These are phyloP conservation scores for Crypturellus tataupa DNA, from an alignment of 2,797 vertebrate species.

Conservation along the genomic window DNA sequence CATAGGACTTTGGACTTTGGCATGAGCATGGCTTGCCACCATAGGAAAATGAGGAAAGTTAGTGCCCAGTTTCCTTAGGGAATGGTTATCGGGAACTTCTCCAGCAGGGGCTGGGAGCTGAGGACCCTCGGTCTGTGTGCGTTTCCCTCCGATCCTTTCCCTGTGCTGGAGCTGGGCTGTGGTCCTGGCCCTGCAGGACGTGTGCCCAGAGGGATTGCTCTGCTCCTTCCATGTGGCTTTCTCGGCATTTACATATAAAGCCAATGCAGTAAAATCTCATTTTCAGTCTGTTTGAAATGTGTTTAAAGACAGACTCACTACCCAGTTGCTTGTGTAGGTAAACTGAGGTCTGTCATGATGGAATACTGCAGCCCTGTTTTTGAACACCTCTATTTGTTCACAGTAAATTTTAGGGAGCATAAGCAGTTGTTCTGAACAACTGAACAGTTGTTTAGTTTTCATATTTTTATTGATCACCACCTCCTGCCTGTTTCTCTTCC, in stretches of 20 bases:
- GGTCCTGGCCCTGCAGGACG: fast-evolving
- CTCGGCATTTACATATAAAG: not conserved
- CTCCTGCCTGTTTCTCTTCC: slow-evolving; percentile 24
- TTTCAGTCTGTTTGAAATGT: not conserved
- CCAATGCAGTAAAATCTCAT: not conserved
- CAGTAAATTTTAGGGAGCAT: not conserved
- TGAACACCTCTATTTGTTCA: not conserved
- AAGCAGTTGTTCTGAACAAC: not conserved
- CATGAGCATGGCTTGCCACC: fast-evolving
- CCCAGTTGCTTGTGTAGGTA: not conserved
- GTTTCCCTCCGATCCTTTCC: not conserved
- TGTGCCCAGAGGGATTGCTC: not conserved
- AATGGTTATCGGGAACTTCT: not conserved
- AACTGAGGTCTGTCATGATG: not conserved
- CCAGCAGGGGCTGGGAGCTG: not conserved
- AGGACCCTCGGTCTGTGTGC: not conserved
- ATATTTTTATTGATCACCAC: not conserved
- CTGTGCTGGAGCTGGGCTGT: not conserved
- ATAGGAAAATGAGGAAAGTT: fast-evolving
- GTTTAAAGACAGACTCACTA: not conserved
- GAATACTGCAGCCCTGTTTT: not conserved
- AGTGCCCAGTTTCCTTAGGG: fast-evolving
- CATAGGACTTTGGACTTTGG: not conserved
- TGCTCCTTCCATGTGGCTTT: not conserved
- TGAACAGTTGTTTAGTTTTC: not conserved